Base-by-base conservation (phyloP, 2,113 vertebrate species). In the Mugil cephalus region DNA sequence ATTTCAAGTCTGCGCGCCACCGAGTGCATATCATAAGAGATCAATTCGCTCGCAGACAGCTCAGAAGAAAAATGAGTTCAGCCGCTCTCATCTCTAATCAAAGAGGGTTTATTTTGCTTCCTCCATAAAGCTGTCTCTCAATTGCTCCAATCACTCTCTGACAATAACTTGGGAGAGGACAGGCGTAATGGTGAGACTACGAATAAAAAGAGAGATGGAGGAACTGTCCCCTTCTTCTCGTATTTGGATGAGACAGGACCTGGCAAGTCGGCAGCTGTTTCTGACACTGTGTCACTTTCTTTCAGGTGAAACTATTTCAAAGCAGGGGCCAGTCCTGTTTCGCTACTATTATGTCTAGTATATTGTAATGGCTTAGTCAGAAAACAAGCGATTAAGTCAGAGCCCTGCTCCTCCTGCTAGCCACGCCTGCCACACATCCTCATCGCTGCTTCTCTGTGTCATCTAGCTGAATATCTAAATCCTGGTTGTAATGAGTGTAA, bases 401-500 rank as follows among this genome's bases (percentile, higher is more conserved):
- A 59, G 68, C 24, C 38, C 7, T 54, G 45, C 55, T 76, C 19
- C 75, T 54, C 74, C 74, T 72, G 60, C 54, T 14, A 7, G 19
- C 84, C 69, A 69, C 77, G 30, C 73, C 77, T 65, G 66, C 42
- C 66, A 78, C 40, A 71, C 56, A 64, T 80, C 78, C 65, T 76
- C 39, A 19, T 19, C 24, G 56, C 50, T 17, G 55, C 62, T 63
- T 68, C 19, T 30, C 8, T 53, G 38, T 72, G 59, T 46, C 55
- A 40, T 40, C 52, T 8, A 15, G 24, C 50, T 35, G 61, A 69
- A 73, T 30, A 47, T 55, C 84, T 38, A 47, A 64, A 68, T 79
- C 58, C 45, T 58, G 47, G 11, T 70, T 80, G 62, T 40, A 81
- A 77, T 64, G 69, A 76, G 42, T 70, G 56, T 66, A 69, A 40